These are phyloP conservation scores for Bradysia coprophila DNA, from an alignment of 1,140 invertebrate genomes.

Conservation along the genomic window DNA sequence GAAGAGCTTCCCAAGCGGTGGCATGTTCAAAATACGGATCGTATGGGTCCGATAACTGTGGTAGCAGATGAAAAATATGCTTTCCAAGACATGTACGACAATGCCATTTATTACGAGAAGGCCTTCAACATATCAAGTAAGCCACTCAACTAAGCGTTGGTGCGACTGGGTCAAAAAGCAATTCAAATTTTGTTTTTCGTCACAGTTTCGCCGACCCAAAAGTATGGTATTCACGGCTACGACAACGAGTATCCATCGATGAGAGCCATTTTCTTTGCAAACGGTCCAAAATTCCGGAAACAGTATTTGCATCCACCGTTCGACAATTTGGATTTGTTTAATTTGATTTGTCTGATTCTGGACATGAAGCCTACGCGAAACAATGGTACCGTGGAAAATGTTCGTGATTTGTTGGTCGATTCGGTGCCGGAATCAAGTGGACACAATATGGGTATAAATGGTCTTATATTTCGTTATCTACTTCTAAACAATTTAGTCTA, in stretches of 20 bases:
- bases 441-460: too few species aligned
- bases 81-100: neutral
- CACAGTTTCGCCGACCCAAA: neutral
- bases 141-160: too few species aligned
- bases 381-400: neutral
- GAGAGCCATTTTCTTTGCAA: neutral
- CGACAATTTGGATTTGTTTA: neutral
- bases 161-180: too few species aligned
- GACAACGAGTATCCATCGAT: neutral
- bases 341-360: neutral
- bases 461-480: too few species aligned
- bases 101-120: neutral
- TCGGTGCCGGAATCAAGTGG: neutral
- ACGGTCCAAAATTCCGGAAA: neutral
- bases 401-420: neutral
- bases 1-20: neutral
- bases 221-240: conserved; percentile 1
- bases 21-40: neutral
- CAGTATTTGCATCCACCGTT: neutral
- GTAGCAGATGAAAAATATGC: neutral
- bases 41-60: neutral
- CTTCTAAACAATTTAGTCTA: too few species aligned
- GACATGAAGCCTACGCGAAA: neutral
- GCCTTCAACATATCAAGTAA: neutral
- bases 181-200: neutral